These are phyloP conservation scores for Drosophila fungiperda DNA, from an alignment of 2,888 invertebrate species.

Conservation along the genomic window DNA sequence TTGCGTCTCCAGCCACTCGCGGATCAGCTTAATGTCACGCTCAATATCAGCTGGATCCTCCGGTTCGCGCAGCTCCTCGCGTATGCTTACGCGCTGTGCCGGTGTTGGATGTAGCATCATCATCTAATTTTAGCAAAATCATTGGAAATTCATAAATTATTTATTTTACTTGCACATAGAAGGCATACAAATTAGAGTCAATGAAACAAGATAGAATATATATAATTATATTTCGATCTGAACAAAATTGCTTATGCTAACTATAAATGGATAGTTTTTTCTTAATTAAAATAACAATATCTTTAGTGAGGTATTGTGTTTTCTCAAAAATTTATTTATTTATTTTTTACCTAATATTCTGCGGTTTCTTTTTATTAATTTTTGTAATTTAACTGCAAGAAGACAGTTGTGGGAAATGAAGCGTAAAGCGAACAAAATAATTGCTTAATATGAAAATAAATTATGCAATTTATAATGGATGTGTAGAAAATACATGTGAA, in stretches of 20 bases:
- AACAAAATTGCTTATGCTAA: neutral
- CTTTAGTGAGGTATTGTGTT: neutral
- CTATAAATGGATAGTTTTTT: neutral
- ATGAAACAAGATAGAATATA: neutral
- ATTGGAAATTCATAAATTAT: neutral
- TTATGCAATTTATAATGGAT: slow-evolving; percentile 25
- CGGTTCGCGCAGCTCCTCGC: slow-evolving; percentile 89
- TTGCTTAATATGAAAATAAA: slow-evolving; percentile 46
- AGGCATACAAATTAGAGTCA: neutral
- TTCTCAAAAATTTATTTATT: slow-evolving; percentile 17
- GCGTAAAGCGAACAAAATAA: slow-evolving; percentile 66
- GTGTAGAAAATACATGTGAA: neutral
- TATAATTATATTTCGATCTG: neutral
- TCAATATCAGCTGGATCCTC: slow-evolving; percentile 86
- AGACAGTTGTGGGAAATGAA: slow-evolving; percentile 50
- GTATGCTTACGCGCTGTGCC: slow-evolving; percentile 89
- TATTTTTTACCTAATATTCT: slow-evolving; percentile 64
- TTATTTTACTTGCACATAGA: neutral
- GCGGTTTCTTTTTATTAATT: slow-evolving; percentile 37
- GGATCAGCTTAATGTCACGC: slow-evolving; percentile 88
- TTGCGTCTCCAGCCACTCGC: slow-evolving; percentile 89
- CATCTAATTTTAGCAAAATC: slow-evolving; percentile 83
- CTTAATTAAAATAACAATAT: neutral
- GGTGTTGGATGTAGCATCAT: slow-evolving; percentile 89
- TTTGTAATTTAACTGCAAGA: slow-evolving; percentile 59